Percentiles rank a stretch among this genome's conserved stretches.
Conservation (phyloP, 2,888 invertebrate species). For the Eupelmus urozonus region DNA sequence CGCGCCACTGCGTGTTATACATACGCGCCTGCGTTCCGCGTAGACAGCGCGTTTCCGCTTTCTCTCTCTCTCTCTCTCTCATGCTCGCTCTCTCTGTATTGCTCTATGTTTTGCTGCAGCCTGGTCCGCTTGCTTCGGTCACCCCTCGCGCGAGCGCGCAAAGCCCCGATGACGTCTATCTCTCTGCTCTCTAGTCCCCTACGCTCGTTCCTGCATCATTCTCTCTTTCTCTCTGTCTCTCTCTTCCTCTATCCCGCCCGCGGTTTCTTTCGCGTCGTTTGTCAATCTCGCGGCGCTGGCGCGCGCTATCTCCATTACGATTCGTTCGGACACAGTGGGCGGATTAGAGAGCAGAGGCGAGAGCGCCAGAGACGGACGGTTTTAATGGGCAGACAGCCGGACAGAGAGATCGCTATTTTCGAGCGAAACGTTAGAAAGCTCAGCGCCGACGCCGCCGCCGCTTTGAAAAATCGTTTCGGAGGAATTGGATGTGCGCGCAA, state of each 20-base stretch:
- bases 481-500: not conserved
- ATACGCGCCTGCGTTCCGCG: not conserved
- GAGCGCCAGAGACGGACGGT: not conserved
- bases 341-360: slow-evolving; percentile 35
- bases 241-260: slow-evolving; percentile 19
- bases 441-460: no score
- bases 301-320: slow-evolving; percentile 57
- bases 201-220: not conserved
- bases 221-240: slow-evolving; percentile 9
- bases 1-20: not conserved
- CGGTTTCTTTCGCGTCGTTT: slow-evolving; percentile 60
- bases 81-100: not conserved
- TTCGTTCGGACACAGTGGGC: slow-evolving; percentile 48
- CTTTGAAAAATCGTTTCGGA: slow-evolving; percentile 44
- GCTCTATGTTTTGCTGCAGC: slow-evolving; percentile 30
- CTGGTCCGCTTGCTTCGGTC: slow-evolving; percentile 37
- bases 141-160: slow-evolving; percentile 4
- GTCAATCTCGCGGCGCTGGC: slow-evolving; percentile 51
- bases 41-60: slow-evolving; percentile 48
- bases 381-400: slow-evolving; percentile 32
- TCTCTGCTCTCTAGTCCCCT: not conserved
- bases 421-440: slow-evolving; percentile 34
- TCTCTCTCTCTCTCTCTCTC: not conserved
- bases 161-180: slow-evolving; percentile 46
- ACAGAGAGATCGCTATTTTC: slow-evolving; percentile 27